A percentile compares a stretch with the other conserved stretches of the same genome.
Evolutionary conservation across 2,797 vertebrate species (phyloP).

Genomic region (Sebastes dallii): DNA sequence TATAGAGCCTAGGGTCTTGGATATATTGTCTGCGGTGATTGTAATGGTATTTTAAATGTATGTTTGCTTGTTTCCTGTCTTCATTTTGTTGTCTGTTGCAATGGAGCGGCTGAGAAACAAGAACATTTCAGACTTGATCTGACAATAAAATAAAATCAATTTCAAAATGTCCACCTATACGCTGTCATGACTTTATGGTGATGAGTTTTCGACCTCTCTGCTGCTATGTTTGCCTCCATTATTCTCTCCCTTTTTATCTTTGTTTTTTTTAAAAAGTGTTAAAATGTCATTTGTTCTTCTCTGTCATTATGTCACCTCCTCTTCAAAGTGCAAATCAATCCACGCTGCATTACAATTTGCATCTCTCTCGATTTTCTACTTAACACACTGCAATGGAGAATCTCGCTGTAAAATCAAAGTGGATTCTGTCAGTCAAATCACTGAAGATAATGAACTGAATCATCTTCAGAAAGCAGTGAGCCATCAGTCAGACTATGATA

Average conservation of each 20-base stretch:
- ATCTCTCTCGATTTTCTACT: background rate
- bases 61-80: no score
- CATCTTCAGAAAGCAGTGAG: background rate
- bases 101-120: fast-evolving
- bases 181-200: background rate
- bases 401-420: background rate
- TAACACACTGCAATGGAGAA: background rate
- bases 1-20: no score
- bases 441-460: background rate
- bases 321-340: background rate
- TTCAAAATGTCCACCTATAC: background rate
- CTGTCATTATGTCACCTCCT: background rate
- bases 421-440: background rate
- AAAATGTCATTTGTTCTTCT: background rate
- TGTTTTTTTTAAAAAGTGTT: background rate
- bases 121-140: background rate
- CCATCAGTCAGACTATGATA: background rate
- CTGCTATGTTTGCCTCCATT: background rate
- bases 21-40: no score
- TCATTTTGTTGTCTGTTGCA: no score
- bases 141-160: background rate
- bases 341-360: background rate
- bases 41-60: no score
- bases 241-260: background rate
- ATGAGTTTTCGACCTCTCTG: background rate